phyloP scores from a whole-genome alignment of 2,888 invertebrate species.

The Heteropelma amictum region DNA sequence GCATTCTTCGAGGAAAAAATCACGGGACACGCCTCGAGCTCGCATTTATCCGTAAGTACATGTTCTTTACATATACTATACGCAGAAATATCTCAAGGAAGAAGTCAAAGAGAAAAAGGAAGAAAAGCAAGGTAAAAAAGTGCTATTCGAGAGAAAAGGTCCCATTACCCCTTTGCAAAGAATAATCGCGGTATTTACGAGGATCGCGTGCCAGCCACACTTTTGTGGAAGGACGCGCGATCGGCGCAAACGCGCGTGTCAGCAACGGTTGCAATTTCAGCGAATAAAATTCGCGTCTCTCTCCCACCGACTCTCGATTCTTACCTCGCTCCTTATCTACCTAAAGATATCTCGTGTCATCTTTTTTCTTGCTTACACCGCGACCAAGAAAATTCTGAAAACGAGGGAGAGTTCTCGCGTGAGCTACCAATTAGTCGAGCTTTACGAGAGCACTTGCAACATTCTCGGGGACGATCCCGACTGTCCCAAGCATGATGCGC shows the following conservation, averaged over 20 bases:
- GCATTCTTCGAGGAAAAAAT: slow-evolving; percentile 49
- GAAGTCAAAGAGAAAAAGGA: background rate
- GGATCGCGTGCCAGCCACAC: slow-evolving; percentile 64
- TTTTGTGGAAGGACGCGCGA: slow-evolving; percentile 44
- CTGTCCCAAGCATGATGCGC: slow-evolving; percentile 7
- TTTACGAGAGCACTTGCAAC: slow-evolving; percentile 5
- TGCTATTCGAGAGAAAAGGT: slow-evolving; percentile 25
- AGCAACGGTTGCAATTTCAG: slow-evolving; percentile 56
- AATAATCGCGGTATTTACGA: slow-evolving; percentile 52
- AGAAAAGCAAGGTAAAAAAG: slow-evolving; percentile 5
- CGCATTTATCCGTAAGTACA: slow-evolving; percentile 23
- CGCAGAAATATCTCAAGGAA: slow-evolving; percentile 17
- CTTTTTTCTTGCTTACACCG: slow-evolving; percentile 21
- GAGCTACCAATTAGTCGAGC: slow-evolving; percentile 45
- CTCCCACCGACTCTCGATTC: slow-evolving; percentile 4
- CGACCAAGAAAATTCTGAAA: slow-evolving; percentile 6
- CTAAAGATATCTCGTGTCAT: background rate
- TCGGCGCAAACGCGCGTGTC: slow-evolving; percentile 56
- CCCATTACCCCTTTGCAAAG: slow-evolving; percentile 43
- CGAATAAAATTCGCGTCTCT: slow-evolving; percentile 31
- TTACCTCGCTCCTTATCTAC: background rate
- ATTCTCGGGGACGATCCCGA: slow-evolving; percentile 33
- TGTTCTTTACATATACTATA: slow-evolving; percentile 11
- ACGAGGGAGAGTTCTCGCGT: slow-evolving; percentile 45
- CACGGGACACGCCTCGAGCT: slow-evolving; percentile 46